phyloP scores from a whole-genome alignment of 2,888 invertebrate genomes.

The Pseudeuparius sepicola region DNA sequence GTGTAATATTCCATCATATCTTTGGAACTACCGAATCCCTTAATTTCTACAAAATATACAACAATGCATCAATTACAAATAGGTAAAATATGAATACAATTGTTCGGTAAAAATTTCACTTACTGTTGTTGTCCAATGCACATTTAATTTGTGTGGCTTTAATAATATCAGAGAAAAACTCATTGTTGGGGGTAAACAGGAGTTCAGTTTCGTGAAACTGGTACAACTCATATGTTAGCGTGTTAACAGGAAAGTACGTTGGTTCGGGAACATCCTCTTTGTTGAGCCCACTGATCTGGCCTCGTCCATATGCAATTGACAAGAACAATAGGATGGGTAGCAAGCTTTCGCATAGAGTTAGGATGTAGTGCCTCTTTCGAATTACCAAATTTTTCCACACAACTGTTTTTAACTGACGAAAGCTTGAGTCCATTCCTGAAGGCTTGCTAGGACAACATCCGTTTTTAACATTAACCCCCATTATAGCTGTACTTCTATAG shows the following conservation, averaged over 20 bases:
- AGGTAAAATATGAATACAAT: too few relatives aligned
- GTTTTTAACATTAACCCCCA: too few relatives aligned
- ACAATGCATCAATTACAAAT: too few relatives aligned
- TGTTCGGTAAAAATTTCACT: too few relatives aligned
- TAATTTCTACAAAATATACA: too few relatives aligned
- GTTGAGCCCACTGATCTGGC: conserved; percentile 32
- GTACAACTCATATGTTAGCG: conserved; percentile 17
- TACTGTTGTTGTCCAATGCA: conserved; percentile 31
- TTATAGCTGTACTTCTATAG: too few relatives aligned
- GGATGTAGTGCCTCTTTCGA: conserved; percentile 33
- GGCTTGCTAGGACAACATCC: too few relatives aligned
- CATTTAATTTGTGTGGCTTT: conserved; percentile 30
- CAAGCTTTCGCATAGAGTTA: conserved; percentile 32
- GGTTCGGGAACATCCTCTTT: conserved; percentile 29
- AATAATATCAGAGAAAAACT: conserved; percentile 30
- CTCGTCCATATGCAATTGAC: conserved; percentile 33
- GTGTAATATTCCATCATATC: too few relatives aligned
- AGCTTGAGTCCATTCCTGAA: too few relatives aligned
- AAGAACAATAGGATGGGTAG: conserved; percentile 34
- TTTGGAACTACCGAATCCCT: too few relatives aligned
- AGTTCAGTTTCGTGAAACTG: conserved; percentile 23
- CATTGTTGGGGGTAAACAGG: conserved; percentile 31
- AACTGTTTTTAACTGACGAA: conserved; percentile 31
- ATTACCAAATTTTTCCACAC: conserved; percentile 35
- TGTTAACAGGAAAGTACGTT: conserved; percentile 24